A percentile compares a stretch with the other conserved stretches of the same genome.
Conservation (phyloP, 1,140 invertebrate species). For the Saccostrea echinata region DNA sequence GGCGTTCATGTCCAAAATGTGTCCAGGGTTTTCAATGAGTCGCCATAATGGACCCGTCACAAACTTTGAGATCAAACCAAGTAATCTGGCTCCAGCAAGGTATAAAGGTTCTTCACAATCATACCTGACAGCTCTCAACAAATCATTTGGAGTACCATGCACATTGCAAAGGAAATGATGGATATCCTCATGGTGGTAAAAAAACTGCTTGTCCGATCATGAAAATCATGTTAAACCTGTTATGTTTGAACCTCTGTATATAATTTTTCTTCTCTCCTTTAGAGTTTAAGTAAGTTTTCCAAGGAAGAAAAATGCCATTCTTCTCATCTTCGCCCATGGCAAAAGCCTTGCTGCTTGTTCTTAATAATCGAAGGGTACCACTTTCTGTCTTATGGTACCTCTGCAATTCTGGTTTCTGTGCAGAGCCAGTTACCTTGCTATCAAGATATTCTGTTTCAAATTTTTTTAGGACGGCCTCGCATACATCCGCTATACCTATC, state of each 20-base stretch:
- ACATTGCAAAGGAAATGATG: no score
- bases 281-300: slow-evolving; percentile 33
- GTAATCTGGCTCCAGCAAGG: slow-evolving; percentile 36
- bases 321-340: slow-evolving; percentile 50
- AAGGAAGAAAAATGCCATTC: slow-evolving; percentile 39
- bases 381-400: slow-evolving; percentile 45
- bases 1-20: slow-evolving; percentile 18
- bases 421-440: not conserved
- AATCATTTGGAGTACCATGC: not conserved
- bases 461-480: not conserved
- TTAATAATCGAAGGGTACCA: slow-evolving; percentile 26
- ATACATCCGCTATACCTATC: slow-evolving; percentile 42
- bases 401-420: slow-evolving; percentile 40
- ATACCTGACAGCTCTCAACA: slow-evolving; percentile 33
- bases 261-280: slow-evolving; percentile 23
- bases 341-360: slow-evolving; percentile 52
- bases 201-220: slow-evolving; percentile 36
- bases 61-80: slow-evolving; percentile 42
- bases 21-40: slow-evolving; percentile 15
- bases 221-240: slow-evolving; percentile 49
- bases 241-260: not conserved
- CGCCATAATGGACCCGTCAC: slow-evolving; percentile 46
- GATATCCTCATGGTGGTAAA: not conserved
- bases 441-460: not conserved
- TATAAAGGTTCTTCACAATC: slow-evolving; percentile 20